phyloP scores from a whole-genome alignment of 30 jellyfish, hydroid and myxozoan species.

The Turritopsis dohrnii region DNA sequence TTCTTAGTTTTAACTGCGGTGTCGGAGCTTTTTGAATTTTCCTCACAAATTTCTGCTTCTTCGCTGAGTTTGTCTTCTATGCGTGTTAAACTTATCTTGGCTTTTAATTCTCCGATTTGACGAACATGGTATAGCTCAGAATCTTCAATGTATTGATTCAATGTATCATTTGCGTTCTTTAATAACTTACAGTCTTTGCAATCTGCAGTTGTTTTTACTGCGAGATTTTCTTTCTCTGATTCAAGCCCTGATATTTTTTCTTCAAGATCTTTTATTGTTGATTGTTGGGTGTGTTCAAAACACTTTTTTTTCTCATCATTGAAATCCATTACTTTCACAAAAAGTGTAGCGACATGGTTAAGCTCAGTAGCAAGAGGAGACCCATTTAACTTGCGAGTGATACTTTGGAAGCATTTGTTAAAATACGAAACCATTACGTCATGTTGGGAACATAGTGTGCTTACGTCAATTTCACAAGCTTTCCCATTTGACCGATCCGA shows the following conservation, averaged over 20 bases:
- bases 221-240: not conserved
- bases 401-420: not conserved
- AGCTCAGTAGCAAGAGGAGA: not conserved
- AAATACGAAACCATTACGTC: not conserved
- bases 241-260: not conserved
- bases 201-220: not conserved
- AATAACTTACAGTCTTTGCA: not conserved
- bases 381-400: not conserved
- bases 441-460: not conserved
- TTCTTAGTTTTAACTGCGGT: not conserved
- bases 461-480: not conserved
- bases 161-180: not conserved
- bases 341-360: not conserved
- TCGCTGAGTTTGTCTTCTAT: not conserved
- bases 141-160: not conserved
- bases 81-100: constrained; percentile 5
- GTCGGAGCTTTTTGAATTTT: not conserved
- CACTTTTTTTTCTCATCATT: not conserved
- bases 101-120: constrained; percentile 7
- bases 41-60: not conserved
- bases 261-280: not conserved
- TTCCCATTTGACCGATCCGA: not conserved
- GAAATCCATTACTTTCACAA: not conserved
- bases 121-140: not conserved
- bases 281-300: not conserved